Conservation (phyloP, 2,113 vertebrate species). For the Etia nguti region DNA sequence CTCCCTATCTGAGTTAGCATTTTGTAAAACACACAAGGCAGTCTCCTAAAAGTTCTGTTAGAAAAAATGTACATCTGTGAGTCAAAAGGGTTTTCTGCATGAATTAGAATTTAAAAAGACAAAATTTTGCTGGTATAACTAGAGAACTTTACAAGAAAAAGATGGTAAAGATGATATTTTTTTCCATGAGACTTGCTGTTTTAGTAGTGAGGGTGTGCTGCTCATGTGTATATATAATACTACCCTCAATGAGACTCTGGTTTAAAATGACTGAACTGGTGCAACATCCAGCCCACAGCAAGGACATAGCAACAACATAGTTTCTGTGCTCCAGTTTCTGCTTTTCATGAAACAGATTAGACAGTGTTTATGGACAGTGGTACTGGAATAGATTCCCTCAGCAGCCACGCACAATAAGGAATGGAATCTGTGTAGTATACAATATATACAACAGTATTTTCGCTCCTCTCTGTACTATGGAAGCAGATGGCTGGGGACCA, state of each 20-base stretch:
- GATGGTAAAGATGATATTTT: not conserved
- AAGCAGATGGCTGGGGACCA: constrained; percentile 69
- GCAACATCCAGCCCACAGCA: not conserved
- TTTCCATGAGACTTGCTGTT: not conserved
- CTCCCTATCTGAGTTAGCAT: not conserved
- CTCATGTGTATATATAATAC: not conserved
- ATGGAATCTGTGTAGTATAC: not conserved
- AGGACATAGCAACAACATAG: not conserved
- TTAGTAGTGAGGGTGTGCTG: not conserved
- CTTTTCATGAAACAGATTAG: not conserved
- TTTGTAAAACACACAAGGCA: not conserved
- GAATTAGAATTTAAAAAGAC: not conserved
- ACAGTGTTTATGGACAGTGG: not conserved
- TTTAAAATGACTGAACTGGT: not conserved
- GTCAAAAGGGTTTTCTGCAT: not conserved
- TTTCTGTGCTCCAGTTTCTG: not conserved
- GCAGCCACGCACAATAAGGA: not conserved
- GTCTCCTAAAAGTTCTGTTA: not conserved
- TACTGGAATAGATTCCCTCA: constrained; percentile 21
- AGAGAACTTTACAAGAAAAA: not conserved
- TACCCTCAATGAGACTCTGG: not conserved
- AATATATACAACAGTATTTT: constrained; percentile 18
- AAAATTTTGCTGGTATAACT: not conserved
- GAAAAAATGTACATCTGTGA: not conserved
- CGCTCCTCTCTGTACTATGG: constrained; percentile 28